Evolutionary conservation across 1,140 invertebrate genomes (phyloP), one percentile per base, ranked within the genome.

Genomic region (Atta cephalotes): DNA sequence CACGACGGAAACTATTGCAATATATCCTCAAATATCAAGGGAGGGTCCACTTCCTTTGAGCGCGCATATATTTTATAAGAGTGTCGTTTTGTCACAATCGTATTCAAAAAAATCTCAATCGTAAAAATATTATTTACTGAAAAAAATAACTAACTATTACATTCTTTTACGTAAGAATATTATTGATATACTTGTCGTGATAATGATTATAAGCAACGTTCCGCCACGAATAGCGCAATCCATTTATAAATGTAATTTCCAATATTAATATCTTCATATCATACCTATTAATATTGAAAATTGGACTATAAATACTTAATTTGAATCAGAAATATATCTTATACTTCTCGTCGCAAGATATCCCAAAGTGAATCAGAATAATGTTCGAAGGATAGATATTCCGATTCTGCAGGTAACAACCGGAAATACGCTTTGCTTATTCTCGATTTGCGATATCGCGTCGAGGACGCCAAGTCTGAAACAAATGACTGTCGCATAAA

Each of bases 401-500:
- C 58, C 53, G 53, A 65, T 56, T 1, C 45, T 49, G 39, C 14
- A 35, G 18, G 58, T 84, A 84, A 76, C 25, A 53, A 80, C 68
- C 80, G 68, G 86, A 63, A 90, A 88, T 88, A 88, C 84, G 81
- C 77, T 74, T 68, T 78, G 87, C 62, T 79, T 86, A 90, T 88
- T 90, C 65, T 66, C 60, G 77, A 79, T 66, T 25, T 71, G 35
- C 39, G 78, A 81, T 90, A 90, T 90, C 89, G 74, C 82, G 39
- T 35, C 49, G 58, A 72, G 39, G 71, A 81, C 80, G 88, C 87
- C 89, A 88, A n/a, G 63, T 21, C 56, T 79, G 84, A 87, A 91
- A 91, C 90, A 91, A 91, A 91, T 86, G 90, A 91, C 89, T 91
- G 89, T 91, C 90, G 85, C 87, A 91, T 91, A 91, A 91, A 91